Conservation (phyloP, 2,888 invertebrate genomes). For the Dryadula phaetusa region DNA sequence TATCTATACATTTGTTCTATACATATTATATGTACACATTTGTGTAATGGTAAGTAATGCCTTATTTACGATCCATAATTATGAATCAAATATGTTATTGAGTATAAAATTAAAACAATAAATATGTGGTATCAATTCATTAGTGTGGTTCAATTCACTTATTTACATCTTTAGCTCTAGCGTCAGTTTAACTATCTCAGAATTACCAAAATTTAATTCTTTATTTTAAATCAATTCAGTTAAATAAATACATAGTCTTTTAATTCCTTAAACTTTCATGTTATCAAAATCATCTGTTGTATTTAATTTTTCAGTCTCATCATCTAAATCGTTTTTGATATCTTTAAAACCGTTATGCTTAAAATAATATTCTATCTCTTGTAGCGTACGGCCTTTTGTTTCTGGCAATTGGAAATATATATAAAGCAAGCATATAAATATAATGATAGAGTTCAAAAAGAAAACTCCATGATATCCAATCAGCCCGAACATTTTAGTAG, state of each 20-base stretch:
- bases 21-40: no score
- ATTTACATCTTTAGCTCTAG: no score
- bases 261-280: not conserved
- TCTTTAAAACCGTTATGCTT: constrained; percentile 51
- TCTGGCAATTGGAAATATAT: constrained; percentile 53
- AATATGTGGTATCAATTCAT: no score
- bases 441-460: constrained; percentile 47
- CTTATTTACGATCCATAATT: no score
- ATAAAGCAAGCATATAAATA: constrained; percentile 47
- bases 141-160: no score
- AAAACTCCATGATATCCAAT: constrained; percentile 54
- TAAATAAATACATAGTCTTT: not conserved
- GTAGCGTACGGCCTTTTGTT: constrained; percentile 53
- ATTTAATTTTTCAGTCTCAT: not conserved
- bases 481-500: constrained; percentile 44
- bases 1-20: no score
- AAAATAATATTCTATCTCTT: constrained; percentile 54
- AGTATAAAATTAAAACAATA: no score
- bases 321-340: not conserved
- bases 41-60: no score
- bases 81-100: no score
- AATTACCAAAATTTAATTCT: not conserved
- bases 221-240: not conserved
- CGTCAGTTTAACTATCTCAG: not conserved
- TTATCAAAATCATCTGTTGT: not conserved